Evolutionary conservation across 2,888 invertebrate genomes (phyloP).

Genomic region (Ophion obscuratus): DNA sequence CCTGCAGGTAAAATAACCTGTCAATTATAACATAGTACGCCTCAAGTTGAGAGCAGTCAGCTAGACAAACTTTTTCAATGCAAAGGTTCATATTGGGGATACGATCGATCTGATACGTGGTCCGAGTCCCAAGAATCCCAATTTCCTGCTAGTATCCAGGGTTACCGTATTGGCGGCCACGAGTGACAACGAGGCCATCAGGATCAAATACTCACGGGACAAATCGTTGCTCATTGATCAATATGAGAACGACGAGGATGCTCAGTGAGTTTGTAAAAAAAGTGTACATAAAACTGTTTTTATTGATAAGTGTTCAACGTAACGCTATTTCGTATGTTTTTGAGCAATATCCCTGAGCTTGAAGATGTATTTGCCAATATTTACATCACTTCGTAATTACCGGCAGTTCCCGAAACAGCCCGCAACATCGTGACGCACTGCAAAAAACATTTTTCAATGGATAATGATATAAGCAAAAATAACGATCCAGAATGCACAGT

Average conservation of each 20-base stretch:
- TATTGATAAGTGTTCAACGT: not conserved
- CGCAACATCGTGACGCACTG: slow-evolving; percentile 71
- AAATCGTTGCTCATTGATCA: slow-evolving; percentile 91
- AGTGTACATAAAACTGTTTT: not conserved
- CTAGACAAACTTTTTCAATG: not conserved
- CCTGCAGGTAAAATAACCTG: slow-evolving; percentile 85
- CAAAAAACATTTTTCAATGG: slow-evolving; percentile 34
- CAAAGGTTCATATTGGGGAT: slow-evolving; percentile 88
- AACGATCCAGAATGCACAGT: not conserved
- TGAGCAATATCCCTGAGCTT: not conserved
- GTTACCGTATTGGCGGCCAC: slow-evolving; percentile 87
- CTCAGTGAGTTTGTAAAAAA: slow-evolving; percentile 13
- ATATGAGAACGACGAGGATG: slow-evolving; percentile 86
- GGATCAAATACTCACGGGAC: slow-evolving; percentile 88
- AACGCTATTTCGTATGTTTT: slow-evolving; percentile 4
- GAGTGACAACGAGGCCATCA: slow-evolving; percentile 85
- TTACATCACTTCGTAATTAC: not conserved
- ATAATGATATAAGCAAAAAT: not conserved
- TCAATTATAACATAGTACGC: not conserved
- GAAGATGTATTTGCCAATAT: not conserved
- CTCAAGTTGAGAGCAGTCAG: not conserved
- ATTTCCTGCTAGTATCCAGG: slow-evolving; percentile 89
- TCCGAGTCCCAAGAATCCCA: slow-evolving; percentile 88
- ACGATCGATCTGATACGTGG: slow-evolving; percentile 92
- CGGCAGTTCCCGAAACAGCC: not conserved